phyloP scores from a whole-genome alignment of 2,797 vertebrate genomes.

The Chiroxiphia lanceolata region DNA sequence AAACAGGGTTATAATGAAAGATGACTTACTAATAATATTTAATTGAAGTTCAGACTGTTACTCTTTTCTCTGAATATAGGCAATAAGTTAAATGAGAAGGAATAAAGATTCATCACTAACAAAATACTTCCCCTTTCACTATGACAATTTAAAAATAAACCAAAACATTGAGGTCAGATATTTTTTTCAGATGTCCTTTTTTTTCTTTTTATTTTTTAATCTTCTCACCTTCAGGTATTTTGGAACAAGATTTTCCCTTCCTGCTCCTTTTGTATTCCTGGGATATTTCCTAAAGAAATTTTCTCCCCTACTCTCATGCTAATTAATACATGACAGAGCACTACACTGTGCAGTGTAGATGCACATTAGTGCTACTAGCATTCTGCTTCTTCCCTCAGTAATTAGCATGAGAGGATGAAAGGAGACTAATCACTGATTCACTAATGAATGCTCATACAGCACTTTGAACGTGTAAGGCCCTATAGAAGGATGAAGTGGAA shows the following conservation, averaged over 20 bases:
- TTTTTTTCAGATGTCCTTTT: neutral
- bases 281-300: neutral
- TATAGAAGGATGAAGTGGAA: neutral
- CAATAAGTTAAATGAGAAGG: neutral
- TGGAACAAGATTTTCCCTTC: neutral
- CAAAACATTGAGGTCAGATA: neutral
- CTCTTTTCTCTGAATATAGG: neutral
- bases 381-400: conserved; percentile 5
- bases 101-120: neutral
- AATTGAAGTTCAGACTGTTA: neutral
- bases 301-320: neutral
- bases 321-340: neutral
- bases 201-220: neutral
- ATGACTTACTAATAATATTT: neutral
- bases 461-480: neutral
- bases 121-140: neutral
- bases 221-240: neutral
- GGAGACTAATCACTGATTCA: neutral
- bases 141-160: neutral
- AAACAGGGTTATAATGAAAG: neutral
- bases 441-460: conserved; percentile 25
- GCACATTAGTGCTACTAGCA: neutral
- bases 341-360: neutral
- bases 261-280: neutral
- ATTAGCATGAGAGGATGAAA: conserved; percentile 31